These are phyloP conservation scores for Drosophila peninsularis DNA, from an alignment of 2,888 invertebrate species.

Conservation along the genomic window DNA sequence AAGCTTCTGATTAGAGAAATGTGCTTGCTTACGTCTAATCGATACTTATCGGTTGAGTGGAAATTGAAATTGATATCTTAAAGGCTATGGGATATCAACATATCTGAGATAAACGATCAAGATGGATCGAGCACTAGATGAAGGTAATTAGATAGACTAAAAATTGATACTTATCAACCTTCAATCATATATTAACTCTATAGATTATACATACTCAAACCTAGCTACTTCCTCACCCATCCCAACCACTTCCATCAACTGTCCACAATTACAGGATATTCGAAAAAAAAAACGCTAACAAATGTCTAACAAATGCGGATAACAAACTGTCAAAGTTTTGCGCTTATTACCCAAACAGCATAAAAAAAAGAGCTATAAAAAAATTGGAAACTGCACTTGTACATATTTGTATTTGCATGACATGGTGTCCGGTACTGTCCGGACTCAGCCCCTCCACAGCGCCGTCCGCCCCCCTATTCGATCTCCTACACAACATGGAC, in stretches of 20 bases:
- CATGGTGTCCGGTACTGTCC: conserved; percentile 48
- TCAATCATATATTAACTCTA: background rate
- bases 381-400: conserved; percentile 43
- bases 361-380: conserved; percentile 13
- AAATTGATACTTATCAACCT: too few species aligned
- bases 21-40: background rate
- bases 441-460: conserved; percentile 6
- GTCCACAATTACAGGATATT: background rate
- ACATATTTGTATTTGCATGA: conserved; percentile 62
- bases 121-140: background rate
- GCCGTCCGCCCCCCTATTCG: background rate
- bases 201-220: background rate
- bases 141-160: background rate
- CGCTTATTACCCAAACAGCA: conserved; percentile 70
- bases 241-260: background rate
- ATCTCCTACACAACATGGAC: conserved; percentile 35
- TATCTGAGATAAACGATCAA: background rate
- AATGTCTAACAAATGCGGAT: conserved; percentile 74
- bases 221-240: background rate
- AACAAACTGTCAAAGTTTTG: conserved; percentile 82
- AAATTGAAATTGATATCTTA: background rate
- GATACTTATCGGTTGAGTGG: background rate
- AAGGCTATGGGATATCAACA: too few species aligned
- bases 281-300: conserved; percentile 26
- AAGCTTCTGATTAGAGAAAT: background rate